phyloP scores from a whole-genome alignment of 2,888 invertebrate species.

The Balanococcus diminutus region DNA sequence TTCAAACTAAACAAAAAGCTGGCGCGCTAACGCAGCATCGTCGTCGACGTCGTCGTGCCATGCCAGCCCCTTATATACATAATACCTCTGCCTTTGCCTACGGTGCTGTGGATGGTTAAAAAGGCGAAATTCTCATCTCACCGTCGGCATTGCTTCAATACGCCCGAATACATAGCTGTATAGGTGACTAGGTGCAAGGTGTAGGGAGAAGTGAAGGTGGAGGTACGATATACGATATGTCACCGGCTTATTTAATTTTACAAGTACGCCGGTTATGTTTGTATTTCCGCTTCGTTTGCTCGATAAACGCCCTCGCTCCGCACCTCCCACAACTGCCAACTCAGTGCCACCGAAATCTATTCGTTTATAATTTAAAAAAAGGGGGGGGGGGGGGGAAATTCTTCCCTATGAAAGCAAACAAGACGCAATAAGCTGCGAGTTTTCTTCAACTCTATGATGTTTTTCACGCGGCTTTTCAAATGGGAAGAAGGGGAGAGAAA shows the following conservation, averaged over 20 bases:
- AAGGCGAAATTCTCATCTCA: background rate
- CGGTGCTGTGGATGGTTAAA: background rate
- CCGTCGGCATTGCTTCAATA: background rate
- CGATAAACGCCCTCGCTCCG: background rate
- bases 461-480: background rate
- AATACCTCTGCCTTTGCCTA: background rate
- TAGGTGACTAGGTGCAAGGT: no score
- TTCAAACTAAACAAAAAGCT: slow-evolving; percentile 17
- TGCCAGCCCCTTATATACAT: background rate
- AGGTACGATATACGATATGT: background rate
- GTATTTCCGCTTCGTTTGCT: slow-evolving; percentile 20
- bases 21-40: background rate
- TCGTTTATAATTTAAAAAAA: background rate
- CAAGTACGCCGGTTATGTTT: slow-evolving; percentile 4
- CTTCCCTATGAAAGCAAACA: background rate
- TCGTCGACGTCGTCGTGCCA: background rate
- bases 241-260: background rate
- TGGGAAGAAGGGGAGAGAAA: background rate
- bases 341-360: background rate
- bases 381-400: background rate
- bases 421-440: background rate
- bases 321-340: background rate
- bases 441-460: background rate
- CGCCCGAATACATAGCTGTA: no score
- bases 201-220: no score